phyloP scores from a whole-genome alignment of 1,140 invertebrate genomes.

The Bombus pyrosoma region DNA sequence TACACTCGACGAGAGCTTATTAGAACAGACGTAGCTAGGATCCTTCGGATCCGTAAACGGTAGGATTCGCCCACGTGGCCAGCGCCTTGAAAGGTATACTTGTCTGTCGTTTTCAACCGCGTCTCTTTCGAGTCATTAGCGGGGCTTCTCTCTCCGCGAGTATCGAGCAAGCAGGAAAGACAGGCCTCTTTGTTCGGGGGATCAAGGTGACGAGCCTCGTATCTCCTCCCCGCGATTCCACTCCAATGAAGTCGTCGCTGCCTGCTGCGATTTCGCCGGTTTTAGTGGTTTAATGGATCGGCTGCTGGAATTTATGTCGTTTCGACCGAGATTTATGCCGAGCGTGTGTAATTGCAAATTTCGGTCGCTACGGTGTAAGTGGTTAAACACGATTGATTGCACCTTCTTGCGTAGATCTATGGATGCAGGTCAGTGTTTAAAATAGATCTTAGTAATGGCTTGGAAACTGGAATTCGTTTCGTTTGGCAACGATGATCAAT shows the following conservation, averaged over 20 bases:
- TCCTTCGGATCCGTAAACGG: conserved; percentile 65
- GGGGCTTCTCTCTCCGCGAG: conserved; percentile 31
- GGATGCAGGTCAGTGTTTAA: background rate
- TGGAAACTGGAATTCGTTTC: background rate
- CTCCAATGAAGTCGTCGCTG: background rate
- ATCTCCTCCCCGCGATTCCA: conserved; percentile 26
- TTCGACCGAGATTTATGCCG: background rate
- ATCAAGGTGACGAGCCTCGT: conserved; percentile 28
- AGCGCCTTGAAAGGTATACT: conserved; percentile 65
- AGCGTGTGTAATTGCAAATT: background rate
- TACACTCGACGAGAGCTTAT: conserved; percentile 63
- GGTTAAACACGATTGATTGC: background rate
- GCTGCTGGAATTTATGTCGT: conserved; percentile 15
- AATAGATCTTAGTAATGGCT: background rate
- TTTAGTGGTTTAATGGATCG: background rate
- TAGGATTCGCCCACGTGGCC: conserved; percentile 70
- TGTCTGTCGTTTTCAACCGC: conserved; percentile 50
- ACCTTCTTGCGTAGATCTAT: background rate
- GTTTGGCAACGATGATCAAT: background rate
- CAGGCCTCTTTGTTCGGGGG: conserved; percentile 56
- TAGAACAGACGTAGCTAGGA: conserved; percentile 68
- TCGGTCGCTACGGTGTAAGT: background rate
- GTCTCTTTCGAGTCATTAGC: conserved; percentile 64
- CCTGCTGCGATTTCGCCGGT: conserved; percentile 15
- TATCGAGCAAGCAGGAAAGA: conserved; percentile 21